Conservation (phyloP, 2,113 vertebrate genomes). For the Catharus minimus region DNA sequence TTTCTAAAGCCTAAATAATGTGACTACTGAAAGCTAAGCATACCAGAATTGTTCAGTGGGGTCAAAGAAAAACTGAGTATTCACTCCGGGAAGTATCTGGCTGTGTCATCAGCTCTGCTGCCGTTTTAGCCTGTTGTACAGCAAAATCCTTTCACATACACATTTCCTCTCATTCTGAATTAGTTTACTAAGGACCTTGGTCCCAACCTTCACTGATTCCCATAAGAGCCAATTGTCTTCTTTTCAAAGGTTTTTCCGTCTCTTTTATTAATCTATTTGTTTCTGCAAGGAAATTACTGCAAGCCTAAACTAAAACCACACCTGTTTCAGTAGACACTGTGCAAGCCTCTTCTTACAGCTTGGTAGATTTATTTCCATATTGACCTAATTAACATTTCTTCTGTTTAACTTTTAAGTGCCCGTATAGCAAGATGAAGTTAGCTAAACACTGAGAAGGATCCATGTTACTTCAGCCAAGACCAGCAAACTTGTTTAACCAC, state of each 20-base stretch:
- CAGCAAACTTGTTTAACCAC: neutral
- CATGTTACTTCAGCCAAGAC: neutral
- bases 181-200: neutral
- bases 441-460: neutral
- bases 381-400: slow-evolving; percentile 25
- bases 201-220: slow-evolving; percentile 1
- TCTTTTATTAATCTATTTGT: neutral
- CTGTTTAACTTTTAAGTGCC: slow-evolving; percentile 20
- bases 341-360: neutral
- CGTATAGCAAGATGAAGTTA: neutral
- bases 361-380: slow-evolving; percentile 19
- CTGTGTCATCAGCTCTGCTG: neutral
- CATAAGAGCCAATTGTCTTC: neutral
- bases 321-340: neutral
- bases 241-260: neutral
- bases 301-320: slow-evolving; percentile 31
- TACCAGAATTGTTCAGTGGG: neutral
- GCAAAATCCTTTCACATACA: neutral
- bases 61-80: neutral
- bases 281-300: slow-evolving; percentile 25
- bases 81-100: neutral
- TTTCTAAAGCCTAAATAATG: neutral
- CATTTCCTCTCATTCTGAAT: neutral
- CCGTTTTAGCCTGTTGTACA: neutral
- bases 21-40: neutral